These are phyloP conservation scores for Cololabis saira DNA, from an alignment of 2,113 vertebrate species.

Conservation along the genomic window DNA sequence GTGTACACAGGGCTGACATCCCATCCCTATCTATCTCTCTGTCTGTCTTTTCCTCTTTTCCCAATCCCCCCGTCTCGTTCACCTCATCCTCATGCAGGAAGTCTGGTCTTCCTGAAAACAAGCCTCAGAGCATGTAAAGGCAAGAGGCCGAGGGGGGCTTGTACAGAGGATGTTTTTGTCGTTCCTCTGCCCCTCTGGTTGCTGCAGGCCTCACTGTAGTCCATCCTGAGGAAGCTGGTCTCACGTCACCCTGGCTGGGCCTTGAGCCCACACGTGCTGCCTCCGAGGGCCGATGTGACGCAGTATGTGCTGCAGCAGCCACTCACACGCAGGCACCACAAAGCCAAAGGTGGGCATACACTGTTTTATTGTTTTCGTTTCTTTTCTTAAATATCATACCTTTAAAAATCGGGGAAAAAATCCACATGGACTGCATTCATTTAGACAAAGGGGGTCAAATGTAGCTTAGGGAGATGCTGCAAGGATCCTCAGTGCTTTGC, in stretches of 20 bases:
- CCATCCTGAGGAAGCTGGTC: slow-evolving; percentile 82
- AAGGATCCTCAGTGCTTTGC: background rate
- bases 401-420: background rate
- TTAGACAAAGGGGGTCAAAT: background rate
- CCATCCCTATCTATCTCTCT: slow-evolving; percentile 42
- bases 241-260: slow-evolving; percentile 67
- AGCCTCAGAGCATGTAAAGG: slow-evolving; percentile 63
- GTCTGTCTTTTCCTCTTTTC: slow-evolving; percentile 51
- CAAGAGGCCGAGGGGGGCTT: slow-evolving; percentile 67
- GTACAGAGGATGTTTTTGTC: slow-evolving; percentile 84
- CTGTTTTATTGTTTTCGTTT: background rate
- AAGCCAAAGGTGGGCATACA: background rate
- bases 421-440: background rate
- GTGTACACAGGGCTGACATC: slow-evolving; percentile 4
- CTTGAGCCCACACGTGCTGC: slow-evolving; percentile 51
- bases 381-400: background rate
- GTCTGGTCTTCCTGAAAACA: slow-evolving; percentile 69
- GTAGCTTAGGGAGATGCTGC: background rate
- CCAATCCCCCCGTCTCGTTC: slow-evolving; percentile 66
- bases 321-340: slow-evolving; percentile 24
- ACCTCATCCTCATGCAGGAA: slow-evolving; percentile 70
- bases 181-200: slow-evolving; percentile 58
- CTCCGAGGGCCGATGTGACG: slow-evolving; percentile 20
- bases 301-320: slow-evolving; percentile 12
- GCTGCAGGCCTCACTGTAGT: slow-evolving; percentile 61